These are phyloP conservation scores for Oxyscelio sp. DNA, from an alignment of 2,888 invertebrate genomes.

Conservation along the genomic window DNA sequence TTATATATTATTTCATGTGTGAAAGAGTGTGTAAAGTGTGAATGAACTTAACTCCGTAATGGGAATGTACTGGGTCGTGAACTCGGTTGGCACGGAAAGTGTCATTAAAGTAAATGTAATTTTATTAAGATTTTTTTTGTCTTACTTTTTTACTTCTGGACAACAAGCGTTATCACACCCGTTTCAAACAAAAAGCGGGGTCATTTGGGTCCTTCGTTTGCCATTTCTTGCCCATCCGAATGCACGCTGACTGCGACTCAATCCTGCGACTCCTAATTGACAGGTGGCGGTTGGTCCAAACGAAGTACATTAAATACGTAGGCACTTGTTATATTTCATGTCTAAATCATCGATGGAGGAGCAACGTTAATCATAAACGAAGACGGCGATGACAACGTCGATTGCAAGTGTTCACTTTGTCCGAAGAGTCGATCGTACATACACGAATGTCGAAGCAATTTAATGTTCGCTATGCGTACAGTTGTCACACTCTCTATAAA, in stretches of 20 bases:
- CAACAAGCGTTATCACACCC: conserved; percentile 68
- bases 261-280: conserved; percentile 65
- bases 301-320: conserved; percentile 88
- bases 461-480: conserved; percentile 44
- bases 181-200: conserved; percentile 55
- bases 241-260: conserved; percentile 60
- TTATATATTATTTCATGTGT: too few relatives aligned
- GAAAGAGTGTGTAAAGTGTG: too few relatives aligned
- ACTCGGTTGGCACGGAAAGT: too few relatives aligned
- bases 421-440: conserved; percentile 23
- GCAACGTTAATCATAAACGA: conserved; percentile 76
- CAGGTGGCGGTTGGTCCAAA: conserved; percentile 86
- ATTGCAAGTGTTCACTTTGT: conserved; percentile 50
- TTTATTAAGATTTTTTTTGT: conserved; percentile 15
- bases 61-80: too few relatives aligned
- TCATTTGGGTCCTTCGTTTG: conserved; percentile 47
- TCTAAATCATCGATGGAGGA: conserved; percentile 83
- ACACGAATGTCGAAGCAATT: conserved; percentile 44
- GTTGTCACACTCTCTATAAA: conserved; percentile 66
- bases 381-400: conserved; percentile 78
- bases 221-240: conserved; percentile 21
- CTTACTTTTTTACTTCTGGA: conserved; percentile 32
- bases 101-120: too few relatives aligned
- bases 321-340: conserved; percentile 88
- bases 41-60: too few relatives aligned